phyloP scores from a whole-genome alignment of 2,797 vertebrate genomes.

The Sebastes hubbsi region DNA sequence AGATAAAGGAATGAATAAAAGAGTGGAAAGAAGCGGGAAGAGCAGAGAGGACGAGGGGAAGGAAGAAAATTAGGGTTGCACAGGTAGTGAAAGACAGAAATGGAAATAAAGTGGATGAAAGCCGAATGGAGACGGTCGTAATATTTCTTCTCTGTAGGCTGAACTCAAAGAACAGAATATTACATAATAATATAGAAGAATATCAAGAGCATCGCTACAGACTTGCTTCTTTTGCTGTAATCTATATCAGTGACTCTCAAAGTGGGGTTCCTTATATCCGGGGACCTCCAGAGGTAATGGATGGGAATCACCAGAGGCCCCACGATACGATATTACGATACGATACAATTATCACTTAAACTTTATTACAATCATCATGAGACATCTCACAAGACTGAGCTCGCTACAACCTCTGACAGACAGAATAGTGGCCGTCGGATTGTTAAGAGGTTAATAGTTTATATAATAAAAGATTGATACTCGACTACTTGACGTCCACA shows the following conservation, averaged over 20 bases:
- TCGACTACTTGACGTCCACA: too few relatives aligned
- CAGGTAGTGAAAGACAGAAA: constrained; percentile 19
- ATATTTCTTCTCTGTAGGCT: not conserved
- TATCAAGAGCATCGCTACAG: not conserved
- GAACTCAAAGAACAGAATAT: not conserved
- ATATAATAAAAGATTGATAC: too few relatives aligned
- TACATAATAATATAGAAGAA: not conserved
- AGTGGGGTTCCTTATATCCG: too few relatives aligned
- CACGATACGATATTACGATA: too few relatives aligned
- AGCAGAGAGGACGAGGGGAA: not conserved
- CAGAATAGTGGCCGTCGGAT: too few relatives aligned
- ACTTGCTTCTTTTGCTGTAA: not conserved
- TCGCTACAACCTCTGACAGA: too few relatives aligned
- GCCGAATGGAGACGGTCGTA: not conserved
- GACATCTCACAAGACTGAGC: too few relatives aligned
- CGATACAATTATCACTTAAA: too few relatives aligned
- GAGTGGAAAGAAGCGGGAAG: constrained; percentile 2
- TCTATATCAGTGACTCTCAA: not conserved
- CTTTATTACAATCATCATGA: too few relatives aligned
- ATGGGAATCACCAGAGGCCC: too few relatives aligned
- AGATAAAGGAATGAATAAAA: constrained; percentile 71
- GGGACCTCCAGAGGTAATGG: too few relatives aligned
- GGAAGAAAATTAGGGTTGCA: not conserved
- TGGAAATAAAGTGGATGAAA: constrained; percentile 3
- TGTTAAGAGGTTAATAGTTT: too few relatives aligned